A percentile compares a stretch with the other conserved stretches of the same genome.
phyloP scores from a whole-genome alignment of 2,888 invertebrate genomes.

The Acleris laterana region DNA sequence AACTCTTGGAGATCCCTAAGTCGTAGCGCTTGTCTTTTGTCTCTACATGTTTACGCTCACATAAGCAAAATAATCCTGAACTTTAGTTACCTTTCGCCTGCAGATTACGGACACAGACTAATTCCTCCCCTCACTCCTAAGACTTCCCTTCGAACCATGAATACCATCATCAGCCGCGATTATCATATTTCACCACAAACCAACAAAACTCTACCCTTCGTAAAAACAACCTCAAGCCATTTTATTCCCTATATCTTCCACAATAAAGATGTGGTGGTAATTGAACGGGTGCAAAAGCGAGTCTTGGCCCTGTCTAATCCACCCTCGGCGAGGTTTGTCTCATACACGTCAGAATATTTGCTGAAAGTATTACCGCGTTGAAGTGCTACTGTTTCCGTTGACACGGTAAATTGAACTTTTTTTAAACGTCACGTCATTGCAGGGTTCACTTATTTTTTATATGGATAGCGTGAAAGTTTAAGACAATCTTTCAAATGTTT shows the following conservation, averaged over 20 bases:
- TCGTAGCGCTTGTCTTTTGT: no score
- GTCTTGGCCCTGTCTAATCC: slow-evolving; percentile 64
- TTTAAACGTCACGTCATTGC: slow-evolving; percentile 2
- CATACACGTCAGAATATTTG: slow-evolving; percentile 70
- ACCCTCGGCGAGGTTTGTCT: slow-evolving; percentile 68
- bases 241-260: slow-evolving; percentile 27
- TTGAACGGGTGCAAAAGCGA: slow-evolving; percentile 52
- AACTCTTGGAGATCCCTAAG: no score
- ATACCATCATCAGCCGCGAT: slow-evolving; percentile 79
- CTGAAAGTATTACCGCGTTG: slow-evolving; percentile 69
- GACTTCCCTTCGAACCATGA: slow-evolving; percentile 75
- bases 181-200: slow-evolving; percentile 75
- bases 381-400: slow-evolving; percentile 48
- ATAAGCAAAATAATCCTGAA: no score
- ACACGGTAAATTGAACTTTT: slow-evolving; percentile 26
- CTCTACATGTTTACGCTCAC: no score
- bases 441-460: no score
- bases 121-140: slow-evolving; percentile 62
- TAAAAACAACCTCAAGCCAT: slow-evolving; percentile 15
- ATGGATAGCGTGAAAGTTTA: no score
- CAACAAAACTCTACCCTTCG: slow-evolving; percentile 23
- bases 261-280: slow-evolving; percentile 34
- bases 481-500: no score
- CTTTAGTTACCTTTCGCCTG: slow-evolving; percentile 12
- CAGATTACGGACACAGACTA: slow-evolving; percentile 57